Evolutionary conservation across 2,113 vertebrate species (phyloP), one percentile per base, ranked within the genome.

Genomic region (Todiramphus saurophagus): DNA sequence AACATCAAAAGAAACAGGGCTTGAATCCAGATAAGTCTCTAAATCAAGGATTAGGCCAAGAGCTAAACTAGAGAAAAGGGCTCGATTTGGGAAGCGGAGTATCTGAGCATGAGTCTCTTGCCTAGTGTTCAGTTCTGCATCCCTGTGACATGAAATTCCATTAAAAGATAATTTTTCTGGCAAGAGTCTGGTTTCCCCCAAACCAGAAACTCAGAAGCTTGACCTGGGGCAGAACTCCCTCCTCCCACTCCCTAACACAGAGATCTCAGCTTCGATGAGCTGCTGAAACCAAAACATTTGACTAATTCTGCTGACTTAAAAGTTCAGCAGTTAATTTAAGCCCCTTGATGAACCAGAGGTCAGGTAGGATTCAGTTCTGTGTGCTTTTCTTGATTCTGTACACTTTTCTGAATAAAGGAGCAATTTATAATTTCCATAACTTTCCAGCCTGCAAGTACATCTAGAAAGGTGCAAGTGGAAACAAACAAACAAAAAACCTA

Each of bases 11-110:
- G 89, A 92, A 82, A 87, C 31, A 0, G 44, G 55, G 43, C 64
- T 76, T 92, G 66, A 83, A 82, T 87, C 60, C 89, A 95, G 88
- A 93, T 94, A 83, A 95, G 64, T 69, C 85, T 87, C 74, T 96
- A 92, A 92, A 94, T 80, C 88, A 73, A 77, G 88, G 86, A 93
- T 95, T 91, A 88, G 62, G 30, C 20, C 41, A 39, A 78, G 43
- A 21, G 41, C 50, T 81, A 85, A 89, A 2, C 28, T 17, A 93
- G n/a, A 91, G 55, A 91, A 84, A 92, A 85, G 25, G 37, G 31
- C 23, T 92, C 2, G 2, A 15, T 53, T 79, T 53, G 33, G 43
- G 58, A 96, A 94, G 58, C 73, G 85, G 86, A 56, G 31, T 43
- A 87, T 67, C 74, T 79, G 35, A 92, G 59, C 17, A 55, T 23